Conservation (phyloP, 2,113 vertebrate genomes). For the Hippocampus abdominalis region DNA sequence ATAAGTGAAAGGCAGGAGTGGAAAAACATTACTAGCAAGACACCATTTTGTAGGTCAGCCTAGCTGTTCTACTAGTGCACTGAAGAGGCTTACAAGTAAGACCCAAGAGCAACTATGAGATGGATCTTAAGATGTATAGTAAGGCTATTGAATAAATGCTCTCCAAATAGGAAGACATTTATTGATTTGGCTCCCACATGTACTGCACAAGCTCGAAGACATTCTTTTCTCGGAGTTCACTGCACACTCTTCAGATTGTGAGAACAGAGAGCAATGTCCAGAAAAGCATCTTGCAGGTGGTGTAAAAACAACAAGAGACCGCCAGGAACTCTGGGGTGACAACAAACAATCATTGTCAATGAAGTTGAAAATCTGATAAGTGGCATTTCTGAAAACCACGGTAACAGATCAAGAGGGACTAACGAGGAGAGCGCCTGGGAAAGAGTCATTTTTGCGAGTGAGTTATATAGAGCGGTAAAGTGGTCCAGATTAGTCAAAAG, state of each 20-base stretch:
- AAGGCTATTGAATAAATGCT: too few species aligned
- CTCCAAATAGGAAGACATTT: background rate
- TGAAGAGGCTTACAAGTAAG: too few species aligned
- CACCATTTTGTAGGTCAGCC: too few species aligned
- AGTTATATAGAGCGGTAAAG: constrained; percentile 45
- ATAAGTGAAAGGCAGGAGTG: too few species aligned
- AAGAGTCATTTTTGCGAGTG: constrained; percentile 40
- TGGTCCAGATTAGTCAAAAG: constrained; percentile 48
- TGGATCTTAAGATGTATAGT: too few species aligned
- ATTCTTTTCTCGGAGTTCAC: background rate
- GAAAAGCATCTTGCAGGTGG: constrained; percentile 12
- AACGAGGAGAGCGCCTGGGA: constrained; percentile 30
- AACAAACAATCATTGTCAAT: constrained; percentile 48
- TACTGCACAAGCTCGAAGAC: constrained; percentile 13
- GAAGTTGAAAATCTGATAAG: background rate
- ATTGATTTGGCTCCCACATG: constrained; percentile 33
- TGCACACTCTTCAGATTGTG: constrained; percentile 16
- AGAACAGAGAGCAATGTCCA: too few species aligned
- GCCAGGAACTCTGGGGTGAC: constrained; percentile 53
- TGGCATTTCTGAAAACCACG: background rate
- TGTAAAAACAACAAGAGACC: constrained; percentile 37
- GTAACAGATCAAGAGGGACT: constrained; percentile 14
- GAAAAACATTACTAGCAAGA: too few species aligned
- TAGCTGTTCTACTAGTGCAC: too few species aligned
- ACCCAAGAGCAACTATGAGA: too few species aligned